These are phyloP conservation scores for Pseudotriccus pelzelni DNA, from an alignment of 2,797 vertebrate species.

Conservation along the genomic window DNA sequence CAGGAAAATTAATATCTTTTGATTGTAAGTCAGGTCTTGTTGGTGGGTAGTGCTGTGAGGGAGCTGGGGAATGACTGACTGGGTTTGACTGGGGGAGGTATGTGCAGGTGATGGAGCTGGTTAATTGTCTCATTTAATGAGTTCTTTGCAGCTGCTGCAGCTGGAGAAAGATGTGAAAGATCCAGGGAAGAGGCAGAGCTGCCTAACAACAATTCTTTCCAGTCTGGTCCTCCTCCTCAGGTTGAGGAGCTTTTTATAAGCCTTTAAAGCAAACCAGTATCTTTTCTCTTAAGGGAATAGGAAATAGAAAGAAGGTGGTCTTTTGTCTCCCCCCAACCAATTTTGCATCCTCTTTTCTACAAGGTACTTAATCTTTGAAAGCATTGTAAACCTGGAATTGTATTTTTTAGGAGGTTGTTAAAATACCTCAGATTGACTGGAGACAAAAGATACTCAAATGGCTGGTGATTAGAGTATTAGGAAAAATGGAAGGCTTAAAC, in stretches of 20 bases:
- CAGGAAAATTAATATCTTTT: background rate
- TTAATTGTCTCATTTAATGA: background rate
- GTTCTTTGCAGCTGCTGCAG: background rate
- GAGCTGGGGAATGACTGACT: background rate
- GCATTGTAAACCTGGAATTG: background rate
- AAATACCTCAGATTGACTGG: background rate
- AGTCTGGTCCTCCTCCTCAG: background rate
- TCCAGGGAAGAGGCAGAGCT: background rate
- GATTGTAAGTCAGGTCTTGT: background rate
- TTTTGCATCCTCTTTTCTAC: background rate
- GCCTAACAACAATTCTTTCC: background rate
- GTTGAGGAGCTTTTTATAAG: background rate
- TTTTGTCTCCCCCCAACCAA: background rate
- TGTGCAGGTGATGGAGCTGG: background rate
- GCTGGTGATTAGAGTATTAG: background rate
- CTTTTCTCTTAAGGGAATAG: background rate
- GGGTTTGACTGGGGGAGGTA: background rate
- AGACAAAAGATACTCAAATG: background rate
- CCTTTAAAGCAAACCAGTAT: background rate
- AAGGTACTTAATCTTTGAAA: background rate
- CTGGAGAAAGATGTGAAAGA: background rate
- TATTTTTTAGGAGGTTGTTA: background rate
- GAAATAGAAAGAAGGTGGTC: background rate
- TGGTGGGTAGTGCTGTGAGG: background rate
- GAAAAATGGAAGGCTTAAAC: background rate